phyloP scores from a whole-genome alignment of 2,797 vertebrate species.

The Esox lucius region DNA sequence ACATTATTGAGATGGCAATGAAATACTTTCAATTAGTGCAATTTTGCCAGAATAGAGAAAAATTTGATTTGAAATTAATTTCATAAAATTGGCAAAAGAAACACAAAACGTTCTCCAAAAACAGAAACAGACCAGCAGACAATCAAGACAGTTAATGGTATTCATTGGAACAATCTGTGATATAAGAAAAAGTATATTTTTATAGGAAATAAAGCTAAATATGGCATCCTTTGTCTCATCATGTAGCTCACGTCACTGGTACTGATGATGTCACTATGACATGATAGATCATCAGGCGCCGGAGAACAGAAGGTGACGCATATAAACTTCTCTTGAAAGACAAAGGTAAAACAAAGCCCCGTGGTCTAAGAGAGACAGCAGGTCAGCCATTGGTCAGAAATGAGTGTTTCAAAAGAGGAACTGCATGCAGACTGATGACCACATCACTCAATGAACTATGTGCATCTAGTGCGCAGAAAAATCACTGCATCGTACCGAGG shows the following conservation, averaged over 20 bases:
- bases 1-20: background rate
- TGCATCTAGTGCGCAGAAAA: background rate
- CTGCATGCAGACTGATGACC: background rate
- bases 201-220: background rate
- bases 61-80: background rate
- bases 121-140: background rate
- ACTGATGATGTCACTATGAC: background rate
- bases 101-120: background rate
- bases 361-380: background rate
- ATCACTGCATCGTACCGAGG: background rate
- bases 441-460: background rate
- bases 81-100: background rate
- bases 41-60: background rate
- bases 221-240: background rate
- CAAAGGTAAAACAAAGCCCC: slow-evolving; percentile 1
- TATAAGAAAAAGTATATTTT: too few relatives aligned
- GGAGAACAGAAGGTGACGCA: background rate
- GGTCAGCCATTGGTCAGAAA: slow-evolving; percentile 25
- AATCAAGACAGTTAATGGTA: background rate
- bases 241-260: background rate
- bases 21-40: background rate
- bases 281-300: background rate
- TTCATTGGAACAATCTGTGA: too few relatives aligned
- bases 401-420: background rate
- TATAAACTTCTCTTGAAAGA: slow-evolving; percentile 2